Percentiles rank a stretch among this genome's conserved stretches.
Conservation (phyloP, 2,888 invertebrate genomes). For the Galerucella nymphaeae region DNA sequence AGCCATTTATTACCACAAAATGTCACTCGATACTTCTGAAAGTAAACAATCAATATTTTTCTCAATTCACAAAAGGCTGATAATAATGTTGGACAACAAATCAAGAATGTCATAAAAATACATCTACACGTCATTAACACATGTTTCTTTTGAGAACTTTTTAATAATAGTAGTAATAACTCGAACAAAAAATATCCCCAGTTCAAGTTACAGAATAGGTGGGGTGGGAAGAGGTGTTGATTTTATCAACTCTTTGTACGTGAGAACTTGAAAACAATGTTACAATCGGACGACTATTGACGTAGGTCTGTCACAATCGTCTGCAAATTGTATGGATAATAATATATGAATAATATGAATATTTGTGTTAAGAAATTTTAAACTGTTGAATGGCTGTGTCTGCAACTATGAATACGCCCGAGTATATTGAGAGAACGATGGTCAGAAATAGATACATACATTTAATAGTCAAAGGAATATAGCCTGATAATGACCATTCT, state of each 20-base stretch:
- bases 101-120: slow-evolving; percentile 38
- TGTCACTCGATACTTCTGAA: slow-evolving; percentile 36
- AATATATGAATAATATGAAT: not conserved
- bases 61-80: slow-evolving; percentile 32
- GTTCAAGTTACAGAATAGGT: slow-evolving; percentile 12
- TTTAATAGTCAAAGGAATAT: too few species aligned
- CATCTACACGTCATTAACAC: slow-evolving; percentile 43
- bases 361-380: not conserved
- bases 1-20: slow-evolving; percentile 46
- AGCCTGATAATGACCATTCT: too few species aligned
- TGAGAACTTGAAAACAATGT: slow-evolving; percentile 8
- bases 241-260: not conserved
- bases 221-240: slow-evolving; percentile 10
- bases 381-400: not conserved
- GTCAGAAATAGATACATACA: too few species aligned
- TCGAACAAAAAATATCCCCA: slow-evolving; percentile 7
- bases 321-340: not conserved
- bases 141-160: slow-evolving; percentile 39
- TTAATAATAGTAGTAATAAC: slow-evolving; percentile 11
- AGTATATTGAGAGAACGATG: too few species aligned
- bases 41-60: slow-evolving; percentile 44
- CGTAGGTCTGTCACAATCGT: not conserved
- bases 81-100: slow-evolving; percentile 42
- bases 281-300: slow-evolving; percentile 4
- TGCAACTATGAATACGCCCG: too few species aligned